A percentile compares a stretch with the other conserved stretches of the same genome.
Conservation (phyloP, 1,140 invertebrate genomes). For the Eupristina koningsbergeri region DNA sequence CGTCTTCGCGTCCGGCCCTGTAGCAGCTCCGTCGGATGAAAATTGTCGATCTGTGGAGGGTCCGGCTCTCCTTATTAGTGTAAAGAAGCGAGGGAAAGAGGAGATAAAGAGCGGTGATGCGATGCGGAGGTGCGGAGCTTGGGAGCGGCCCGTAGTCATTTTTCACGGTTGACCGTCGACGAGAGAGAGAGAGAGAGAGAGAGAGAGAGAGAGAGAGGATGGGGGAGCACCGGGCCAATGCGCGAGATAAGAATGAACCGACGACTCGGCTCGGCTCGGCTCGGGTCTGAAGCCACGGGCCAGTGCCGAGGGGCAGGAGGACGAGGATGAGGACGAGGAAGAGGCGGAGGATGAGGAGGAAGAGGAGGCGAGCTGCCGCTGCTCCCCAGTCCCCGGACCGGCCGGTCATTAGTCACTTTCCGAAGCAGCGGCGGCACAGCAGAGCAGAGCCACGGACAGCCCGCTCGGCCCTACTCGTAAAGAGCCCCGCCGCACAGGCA, state of each 20-base stretch:
- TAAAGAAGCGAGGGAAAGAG: conserved; percentile 36
- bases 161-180: conserved; percentile 74
- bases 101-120: conserved; percentile 32
- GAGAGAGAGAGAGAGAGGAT: background rate
- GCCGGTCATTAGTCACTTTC: conserved; percentile 74
- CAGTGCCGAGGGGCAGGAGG: conserved; percentile 17
- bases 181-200: conserved; percentile 59
- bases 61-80: conserved; percentile 51
- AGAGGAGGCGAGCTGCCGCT: conserved; percentile 33
- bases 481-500: conserved; percentile 20
- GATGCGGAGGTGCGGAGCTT: conserved; percentile 63
- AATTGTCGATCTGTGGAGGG: conserved; percentile 51
- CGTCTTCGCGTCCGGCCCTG: conserved; percentile 19
- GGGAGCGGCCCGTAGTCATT: conserved; percentile 71
- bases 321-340: conserved; percentile 15
- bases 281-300: conserved; percentile 53
- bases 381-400: conserved; percentile 57
- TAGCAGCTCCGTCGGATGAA: conserved; percentile 23
- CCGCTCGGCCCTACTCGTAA: conserved; percentile 17
- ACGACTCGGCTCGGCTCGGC: conserved; percentile 50
- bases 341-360: conserved; percentile 11
- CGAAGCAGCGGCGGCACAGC: conserved; percentile 70
- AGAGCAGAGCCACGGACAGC: conserved; percentile 60
- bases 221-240: conserved; percentile 52
- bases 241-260: conserved; percentile 74